Evolutionary conservation across 2,888 invertebrate genomes (phyloP).

Genomic region (Carterocephalus palaemon): DNA sequence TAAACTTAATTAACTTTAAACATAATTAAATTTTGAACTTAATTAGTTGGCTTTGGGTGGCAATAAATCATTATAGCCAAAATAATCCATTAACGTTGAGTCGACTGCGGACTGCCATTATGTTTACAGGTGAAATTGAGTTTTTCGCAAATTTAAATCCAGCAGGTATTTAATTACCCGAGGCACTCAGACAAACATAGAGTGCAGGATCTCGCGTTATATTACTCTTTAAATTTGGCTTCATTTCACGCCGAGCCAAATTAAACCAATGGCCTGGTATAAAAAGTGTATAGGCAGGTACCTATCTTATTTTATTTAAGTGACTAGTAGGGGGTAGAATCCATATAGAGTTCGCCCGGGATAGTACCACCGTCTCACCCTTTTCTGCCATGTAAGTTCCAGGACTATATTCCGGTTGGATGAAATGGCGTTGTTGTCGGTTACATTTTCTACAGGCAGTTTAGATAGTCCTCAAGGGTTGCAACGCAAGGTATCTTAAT

Average conservation of each 20-base stretch:
- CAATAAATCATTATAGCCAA: slow-evolving; percentile 22
- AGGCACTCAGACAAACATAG: slow-evolving; percentile 48
- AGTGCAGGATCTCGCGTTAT: slow-evolving; percentile 36
- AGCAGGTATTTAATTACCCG: slow-evolving; percentile 54
- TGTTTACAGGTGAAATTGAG: slow-evolving; percentile 58
- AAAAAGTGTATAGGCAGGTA: too few relatives aligned
- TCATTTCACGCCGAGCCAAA: slow-evolving; percentile 37
- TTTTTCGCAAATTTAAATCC: slow-evolving; percentile 55
- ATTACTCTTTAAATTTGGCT: slow-evolving; percentile 44
- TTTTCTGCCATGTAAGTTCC: too few relatives aligned
- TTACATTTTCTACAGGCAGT: too few relatives aligned
- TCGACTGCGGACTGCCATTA: slow-evolving; percentile 28
- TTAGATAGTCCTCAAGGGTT: too few relatives aligned
- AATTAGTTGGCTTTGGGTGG: slow-evolving; percentile 1
- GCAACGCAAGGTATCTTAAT: too few relatives aligned
- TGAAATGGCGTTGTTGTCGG: too few relatives aligned
- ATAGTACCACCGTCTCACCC: too few relatives aligned
- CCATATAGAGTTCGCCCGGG: too few relatives aligned
- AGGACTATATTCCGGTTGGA: too few relatives aligned
- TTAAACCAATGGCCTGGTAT: too few relatives aligned
- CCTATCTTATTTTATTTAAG: too few relatives aligned
- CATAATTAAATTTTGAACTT: slow-evolving; percentile 14
- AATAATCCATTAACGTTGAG: slow-evolving; percentile 19
- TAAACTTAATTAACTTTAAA: neutral
- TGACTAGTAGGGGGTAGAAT: too few relatives aligned